A percentile compares a stretch with the other conserved stretches of the same genome.
phyloP scores from a whole-genome alignment of 1,140 invertebrate species.

The Portunus trituberculatus region DNA sequence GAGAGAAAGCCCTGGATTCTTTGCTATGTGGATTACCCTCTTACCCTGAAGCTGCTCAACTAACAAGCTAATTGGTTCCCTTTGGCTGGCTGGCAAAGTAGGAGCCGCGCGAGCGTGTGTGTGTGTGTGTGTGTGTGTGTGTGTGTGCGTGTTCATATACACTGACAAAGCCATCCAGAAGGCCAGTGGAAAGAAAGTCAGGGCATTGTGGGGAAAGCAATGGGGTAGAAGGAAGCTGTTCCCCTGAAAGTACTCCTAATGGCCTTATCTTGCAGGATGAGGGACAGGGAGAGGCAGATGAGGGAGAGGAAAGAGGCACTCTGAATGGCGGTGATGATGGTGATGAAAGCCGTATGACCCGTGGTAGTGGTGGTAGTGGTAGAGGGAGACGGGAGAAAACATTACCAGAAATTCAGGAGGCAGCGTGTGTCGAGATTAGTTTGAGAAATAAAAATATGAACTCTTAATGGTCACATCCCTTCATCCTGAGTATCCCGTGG shows the following conservation, averaged over 20 bases:
- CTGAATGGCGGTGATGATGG: too few relatives aligned
- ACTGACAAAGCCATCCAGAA: background rate
- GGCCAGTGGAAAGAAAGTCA: background rate
- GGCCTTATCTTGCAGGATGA: background rate
- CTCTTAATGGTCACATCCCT: too few relatives aligned
- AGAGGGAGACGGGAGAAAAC: background rate
- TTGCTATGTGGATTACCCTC: background rate
- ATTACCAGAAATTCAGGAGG: background rate
- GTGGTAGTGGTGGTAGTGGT: too few relatives aligned
- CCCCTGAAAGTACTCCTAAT: background rate
- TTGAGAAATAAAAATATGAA: too few relatives aligned
- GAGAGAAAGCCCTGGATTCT: background rate
- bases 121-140: conserved; percentile 20
- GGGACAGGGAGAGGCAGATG: background rate
- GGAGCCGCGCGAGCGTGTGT: background rate
- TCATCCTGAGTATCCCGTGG: too few relatives aligned
- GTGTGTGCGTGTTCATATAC: background rate
- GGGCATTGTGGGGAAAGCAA: background rate
- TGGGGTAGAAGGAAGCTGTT: background rate
- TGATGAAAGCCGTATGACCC: too few relatives aligned
- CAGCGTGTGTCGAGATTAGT: too few relatives aligned
- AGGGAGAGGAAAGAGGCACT: background rate
- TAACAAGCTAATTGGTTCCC: background rate
- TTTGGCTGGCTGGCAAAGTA: background rate
- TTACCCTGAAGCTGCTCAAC: background rate